These are phyloP conservation scores for Regulus satrapa DNA, from an alignment of 2,113 vertebrate genomes.

Conservation along the genomic window DNA sequence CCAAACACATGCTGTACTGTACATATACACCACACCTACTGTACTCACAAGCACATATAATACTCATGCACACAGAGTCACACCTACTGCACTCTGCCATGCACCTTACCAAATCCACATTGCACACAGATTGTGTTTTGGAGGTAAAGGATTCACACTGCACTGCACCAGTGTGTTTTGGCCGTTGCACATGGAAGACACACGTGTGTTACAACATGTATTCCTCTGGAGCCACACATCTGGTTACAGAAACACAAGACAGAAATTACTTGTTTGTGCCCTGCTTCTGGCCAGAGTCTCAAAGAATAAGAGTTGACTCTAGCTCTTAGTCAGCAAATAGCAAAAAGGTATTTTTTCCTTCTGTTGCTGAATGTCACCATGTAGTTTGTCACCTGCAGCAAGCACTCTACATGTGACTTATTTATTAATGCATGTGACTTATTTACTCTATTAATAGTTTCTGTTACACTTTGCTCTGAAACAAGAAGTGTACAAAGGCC, in stretches of 20 bases:
- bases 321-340: not conserved
- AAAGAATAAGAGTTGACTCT: not conserved
- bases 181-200: not conserved
- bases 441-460: not conserved
- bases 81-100: not conserved
- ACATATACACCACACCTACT: conserved; percentile 55
- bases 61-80: not conserved
- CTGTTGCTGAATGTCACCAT: not conserved
- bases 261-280: not conserved
- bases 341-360: not conserved
- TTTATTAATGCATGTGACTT: not conserved
- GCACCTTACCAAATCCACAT: not conserved
- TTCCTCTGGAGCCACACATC: not conserved
- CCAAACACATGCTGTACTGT: conserved; percentile 83
- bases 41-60: conserved; percentile 52
- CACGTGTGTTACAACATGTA: not conserved
- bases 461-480: not conserved
- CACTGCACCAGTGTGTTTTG: not conserved
- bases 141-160: not conserved
- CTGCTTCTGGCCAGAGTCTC: not conserved
- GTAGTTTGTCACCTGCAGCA: not conserved
- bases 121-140: not conserved
- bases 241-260: not conserved
- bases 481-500: not conserved
- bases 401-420: not conserved